A percentile compares a stretch with the other conserved stretches of the same genome.
Conservation (phyloP, 2,888 invertebrate species). For the Amorpha juglandis region DNA sequence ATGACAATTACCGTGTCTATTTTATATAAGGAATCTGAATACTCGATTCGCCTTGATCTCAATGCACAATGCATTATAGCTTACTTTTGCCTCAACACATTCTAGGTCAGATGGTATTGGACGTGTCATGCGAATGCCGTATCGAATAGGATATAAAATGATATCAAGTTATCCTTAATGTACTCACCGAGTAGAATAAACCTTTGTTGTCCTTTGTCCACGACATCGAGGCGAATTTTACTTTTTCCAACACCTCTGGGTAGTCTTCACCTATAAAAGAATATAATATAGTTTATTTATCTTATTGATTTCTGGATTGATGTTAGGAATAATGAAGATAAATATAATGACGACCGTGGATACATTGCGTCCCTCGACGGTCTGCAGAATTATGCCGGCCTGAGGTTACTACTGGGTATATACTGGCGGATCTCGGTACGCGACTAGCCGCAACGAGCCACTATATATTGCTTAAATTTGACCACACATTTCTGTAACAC, state of each 20-base stretch:
- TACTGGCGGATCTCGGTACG: no score
- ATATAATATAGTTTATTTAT: no score
- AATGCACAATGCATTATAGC: conserved; percentile 9
- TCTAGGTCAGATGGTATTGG: conserved; percentile 10
- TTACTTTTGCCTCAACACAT: neutral
- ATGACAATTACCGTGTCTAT: neutral
- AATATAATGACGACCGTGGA: no score
- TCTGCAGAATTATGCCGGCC: no score
- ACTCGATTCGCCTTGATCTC: conserved; percentile 7
- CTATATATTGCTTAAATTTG: no score
- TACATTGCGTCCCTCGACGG: no score
- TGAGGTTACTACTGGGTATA: no score
- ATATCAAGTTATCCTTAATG: conserved; percentile 1
- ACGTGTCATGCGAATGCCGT: neutral
- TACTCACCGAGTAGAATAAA: conserved; percentile 94
- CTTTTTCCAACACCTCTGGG: conserved; percentile 94
- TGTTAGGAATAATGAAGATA: no score
- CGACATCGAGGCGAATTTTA: conserved; percentile 95
- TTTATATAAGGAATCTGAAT: conserved; percentile 3
- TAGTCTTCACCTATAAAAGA: conserved; percentile 88
- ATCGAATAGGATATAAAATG: conserved; percentile 7
- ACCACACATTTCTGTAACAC: no score
- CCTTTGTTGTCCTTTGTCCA: conserved; percentile 98
- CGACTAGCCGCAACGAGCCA: no score
- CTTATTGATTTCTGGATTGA: no score